Percentiles rank a stretch among this genome's conserved stretches.
Evolutionary conservation across 2,888 invertebrate genomes (phyloP).

Genomic region (Drosophila mayaguana): DNA sequence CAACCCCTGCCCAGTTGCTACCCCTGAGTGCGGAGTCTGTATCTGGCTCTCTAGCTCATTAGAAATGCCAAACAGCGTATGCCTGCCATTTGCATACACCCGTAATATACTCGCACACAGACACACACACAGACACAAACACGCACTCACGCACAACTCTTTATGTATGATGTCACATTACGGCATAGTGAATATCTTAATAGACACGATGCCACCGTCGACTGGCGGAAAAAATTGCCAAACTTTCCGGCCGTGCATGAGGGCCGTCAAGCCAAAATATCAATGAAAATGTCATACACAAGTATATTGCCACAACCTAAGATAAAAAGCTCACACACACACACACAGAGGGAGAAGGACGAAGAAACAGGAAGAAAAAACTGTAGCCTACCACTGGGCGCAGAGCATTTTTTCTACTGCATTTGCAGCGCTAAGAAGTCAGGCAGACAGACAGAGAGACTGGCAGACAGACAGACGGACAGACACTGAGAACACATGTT

Average conservation of each 20-base stretch:
- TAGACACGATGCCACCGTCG: constrained; percentile 61
- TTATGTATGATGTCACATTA: constrained; percentile 79
- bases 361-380: constrained; percentile 25
- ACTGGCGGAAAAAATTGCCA: constrained; percentile 75
- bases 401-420: constrained; percentile 62
- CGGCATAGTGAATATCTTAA: constrained; percentile 80
- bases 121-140: constrained; percentile 4
- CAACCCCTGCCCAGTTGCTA: too few relatives aligned
- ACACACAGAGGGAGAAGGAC: constrained; percentile 6
- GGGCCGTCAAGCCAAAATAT: constrained; percentile 51
- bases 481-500: constrained; percentile 81
- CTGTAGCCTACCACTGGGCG: constrained; percentile 64
- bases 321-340: constrained; percentile 52
- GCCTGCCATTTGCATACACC: constrained; percentile 76
- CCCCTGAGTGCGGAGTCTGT: neutral
- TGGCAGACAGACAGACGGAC: constrained; percentile 45
- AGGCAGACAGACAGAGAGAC: constrained; percentile 50
- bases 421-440: constrained; percentile 47
- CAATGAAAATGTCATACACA: constrained; percentile 79
- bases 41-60: constrained; percentile 62
- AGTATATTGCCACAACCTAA: constrained; percentile 58
- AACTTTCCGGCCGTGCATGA: constrained; percentile 72
- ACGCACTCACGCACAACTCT: constrained; percentile 58
- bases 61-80: constrained; percentile 77
- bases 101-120: constrained; percentile 22